Evolutionary conservation across 2,797 vertebrate genomes (phyloP), one percentile per base, ranked within the genome.

Genomic region (Gymnodraco acuticeps): DNA sequence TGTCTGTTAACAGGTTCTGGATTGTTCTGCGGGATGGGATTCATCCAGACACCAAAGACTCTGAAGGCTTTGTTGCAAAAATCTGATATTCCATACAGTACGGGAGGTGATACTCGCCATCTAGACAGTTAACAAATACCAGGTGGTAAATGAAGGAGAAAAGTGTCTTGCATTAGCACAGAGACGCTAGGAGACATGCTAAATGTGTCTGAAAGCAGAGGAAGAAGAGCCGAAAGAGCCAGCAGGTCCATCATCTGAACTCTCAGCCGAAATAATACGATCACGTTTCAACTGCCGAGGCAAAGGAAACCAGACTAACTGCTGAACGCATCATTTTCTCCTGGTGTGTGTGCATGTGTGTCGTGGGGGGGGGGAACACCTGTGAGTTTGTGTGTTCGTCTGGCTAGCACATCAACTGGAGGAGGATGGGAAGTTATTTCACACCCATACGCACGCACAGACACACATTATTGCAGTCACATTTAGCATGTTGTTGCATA

Each of bases 221-320:
- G 64, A 53, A 61, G 70, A 69, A 16, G 71, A 78, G 61, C 31
- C 73, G 77, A 80, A 70, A 52, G 70, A 83, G 52, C 48, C 2
- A 47, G 46, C 64, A 48, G 76, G 74, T 73, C 52, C 70, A 61
- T 61, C 83, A 33, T 55, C 60, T 43, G 78, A 84, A 67, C 56
- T 77, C 80, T 64, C 69, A 17, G 82, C 91, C 90, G 87, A 92
- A 94, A 93, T 92, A 88, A n/a, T n/a, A n/a, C n/a, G 82, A 83
- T 95, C 91, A 71, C 17, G 78, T 95, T 94, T 93, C 87, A 8
- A 45, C 68, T 43, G 68, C 80, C 6, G 69, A 79, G 83, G 82
- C 82, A 70, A 86, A 87, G 77, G 70, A 65, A 87, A 86, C 78
- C 73, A 73, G 87, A 87, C 86, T 70, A 81, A 92, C 82, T 91